phyloP scores from a whole-genome alignment of 1,140 invertebrate species.

The Eumaeus atala region DNA sequence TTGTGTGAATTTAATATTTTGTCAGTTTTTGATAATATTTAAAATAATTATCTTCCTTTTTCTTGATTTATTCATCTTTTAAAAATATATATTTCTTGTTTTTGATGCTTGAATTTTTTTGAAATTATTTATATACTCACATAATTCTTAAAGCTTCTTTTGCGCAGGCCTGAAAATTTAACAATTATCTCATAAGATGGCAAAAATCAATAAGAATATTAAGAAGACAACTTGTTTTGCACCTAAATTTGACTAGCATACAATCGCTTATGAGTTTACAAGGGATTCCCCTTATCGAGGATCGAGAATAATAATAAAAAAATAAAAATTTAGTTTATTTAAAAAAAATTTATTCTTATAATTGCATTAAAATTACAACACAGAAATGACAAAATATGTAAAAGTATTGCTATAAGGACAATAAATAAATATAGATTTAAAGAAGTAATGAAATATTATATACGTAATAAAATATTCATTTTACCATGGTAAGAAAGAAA shows the following conservation, averaged over 20 bases:
- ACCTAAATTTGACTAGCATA: no score
- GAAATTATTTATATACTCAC: conserved; percentile 25
- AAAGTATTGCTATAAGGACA: background rate
- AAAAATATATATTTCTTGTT: conserved; percentile 8
- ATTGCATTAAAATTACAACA: conserved; percentile 14
- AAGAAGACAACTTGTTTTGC: no score
- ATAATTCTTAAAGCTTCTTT: conserved; percentile 34
- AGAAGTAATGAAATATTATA: no score
- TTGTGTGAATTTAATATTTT: conserved; percentile 4
- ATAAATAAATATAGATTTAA: no score
- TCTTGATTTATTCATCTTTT: background rate
- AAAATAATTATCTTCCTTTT: background rate
- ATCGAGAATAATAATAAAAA: background rate
- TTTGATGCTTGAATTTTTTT: background rate
- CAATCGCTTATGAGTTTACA: no score
- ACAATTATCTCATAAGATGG: background rate
- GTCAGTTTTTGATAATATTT: background rate
- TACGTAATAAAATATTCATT: no score
- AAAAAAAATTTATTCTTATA: background rate
- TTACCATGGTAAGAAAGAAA: no score
- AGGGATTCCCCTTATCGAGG: no score
- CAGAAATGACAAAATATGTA: conserved; percentile 16
- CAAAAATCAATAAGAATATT: no score
- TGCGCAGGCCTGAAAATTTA: conserved; percentile 28
- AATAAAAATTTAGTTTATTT: background rate